Base-by-base conservation (phyloP, 2,797 vertebrate species). In the Trachurus trachurus region DNA sequence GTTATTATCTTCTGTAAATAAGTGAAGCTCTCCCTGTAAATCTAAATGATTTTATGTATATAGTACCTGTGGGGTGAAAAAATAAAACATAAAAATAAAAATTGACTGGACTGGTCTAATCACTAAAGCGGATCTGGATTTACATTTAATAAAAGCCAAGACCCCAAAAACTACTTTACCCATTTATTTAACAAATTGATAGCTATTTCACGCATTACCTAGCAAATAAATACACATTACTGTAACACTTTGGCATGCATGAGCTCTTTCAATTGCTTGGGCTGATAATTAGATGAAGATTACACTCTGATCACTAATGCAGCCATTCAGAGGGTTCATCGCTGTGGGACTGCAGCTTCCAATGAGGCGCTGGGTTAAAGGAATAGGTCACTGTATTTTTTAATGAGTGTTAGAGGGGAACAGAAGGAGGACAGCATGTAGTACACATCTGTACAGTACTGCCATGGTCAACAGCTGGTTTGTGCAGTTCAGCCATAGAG, bases 1-100 rank as follows among this genome's bases (percentile, higher is more conserved):
- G 76, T 80, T 58, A 87, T 89, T 83, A 86, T 75, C 74, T 60
- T 69, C 63, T 60, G 77, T 81, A 88, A 89, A 90, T 67, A 88
- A 83, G 31, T 54, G 54, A 52, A 74, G 75, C 78, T 52, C 63
- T 49, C 75, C 16, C 47, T 16, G 53, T 76, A 66, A 87, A 69
- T 80, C 42, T 57, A 76, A 82, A 76, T 66, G n/a, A 62, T 78
- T 80, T 66, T 70, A 73, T 29, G 17, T 47, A n/a, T 29, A n/a
- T 47, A n/a, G 45, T 66, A 80, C 60, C 72, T 82, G 76, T 67
- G 74, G 69, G 58, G 12, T 62, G 37, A 0, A 61, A 19, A 19
- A 29, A 64, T 54, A 29, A 7, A 53, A 22, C 11, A 22, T 26
- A 49, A 13, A 64, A 83, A 53, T 0, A 42, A 80, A 40, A 71